Evolutionary conservation across 2,888 invertebrate genomes (phyloP).

Genomic region (Ctenicera cuprea): DNA sequence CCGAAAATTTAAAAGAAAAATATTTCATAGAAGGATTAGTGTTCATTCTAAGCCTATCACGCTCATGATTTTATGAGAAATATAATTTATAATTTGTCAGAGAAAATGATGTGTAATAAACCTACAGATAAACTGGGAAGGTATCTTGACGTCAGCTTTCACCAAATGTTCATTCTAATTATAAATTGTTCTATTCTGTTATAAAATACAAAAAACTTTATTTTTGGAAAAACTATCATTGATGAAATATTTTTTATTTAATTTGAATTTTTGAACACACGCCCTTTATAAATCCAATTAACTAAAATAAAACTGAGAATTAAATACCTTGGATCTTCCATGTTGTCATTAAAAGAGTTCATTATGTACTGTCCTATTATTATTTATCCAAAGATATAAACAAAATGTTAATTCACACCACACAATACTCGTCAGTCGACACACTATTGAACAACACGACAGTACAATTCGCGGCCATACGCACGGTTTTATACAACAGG

Average conservation of each 20-base stretch:
- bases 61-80: not conserved
- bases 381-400: constrained; percentile 48
- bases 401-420: constrained; percentile 11
- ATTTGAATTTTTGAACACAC: not conserved
- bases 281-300: constrained; percentile 16
- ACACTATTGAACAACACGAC: constrained; percentile 23
- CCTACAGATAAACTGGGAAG: not conserved
- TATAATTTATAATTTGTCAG: not conserved
- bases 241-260: not conserved
- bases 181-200: not conserved
- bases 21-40: not conserved
- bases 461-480: constrained; percentile 32
- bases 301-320: not conserved
- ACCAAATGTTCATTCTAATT: constrained; percentile 27
- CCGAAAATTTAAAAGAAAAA: not conserved
- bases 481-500: constrained; percentile 58
- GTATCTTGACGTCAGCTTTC: constrained; percentile 23
- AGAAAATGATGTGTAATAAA: not conserved
- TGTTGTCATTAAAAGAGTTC: constrained; percentile 62
- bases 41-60: not conserved
- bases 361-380: constrained; percentile 50
- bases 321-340: constrained; percentile 64
- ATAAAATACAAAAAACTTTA: constrained; percentile 1
- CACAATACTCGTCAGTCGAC: not conserved
- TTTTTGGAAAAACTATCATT: not conserved